phyloP scores from a whole-genome alignment of 2,888 invertebrate species.

The Julus scandinavius region DNA sequence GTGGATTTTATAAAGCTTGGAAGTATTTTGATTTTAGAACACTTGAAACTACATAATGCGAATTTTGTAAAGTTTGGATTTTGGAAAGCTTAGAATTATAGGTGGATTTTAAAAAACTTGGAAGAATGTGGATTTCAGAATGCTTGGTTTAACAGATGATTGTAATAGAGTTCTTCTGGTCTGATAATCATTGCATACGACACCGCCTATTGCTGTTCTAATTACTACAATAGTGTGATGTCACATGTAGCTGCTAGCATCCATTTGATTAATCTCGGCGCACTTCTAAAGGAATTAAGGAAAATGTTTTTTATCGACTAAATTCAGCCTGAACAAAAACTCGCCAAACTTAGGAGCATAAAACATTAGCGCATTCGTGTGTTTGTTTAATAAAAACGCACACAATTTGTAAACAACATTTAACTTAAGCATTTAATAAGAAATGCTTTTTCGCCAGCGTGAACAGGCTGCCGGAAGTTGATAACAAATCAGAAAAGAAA shows the following conservation, averaged over 20 bases:
- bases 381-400: constrained; percentile 3
- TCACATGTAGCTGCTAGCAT: neutral
- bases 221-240: no score
- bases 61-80: no score
- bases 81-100: no score
- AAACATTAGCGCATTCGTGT: neutral
- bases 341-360: neutral
- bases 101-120: no score
- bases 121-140: no score
- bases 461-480: constrained; percentile 32
- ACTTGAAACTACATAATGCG: no score
- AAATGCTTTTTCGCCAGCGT: constrained; percentile 15
- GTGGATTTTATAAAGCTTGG: no score
- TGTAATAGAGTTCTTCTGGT: no score
- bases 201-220: no score
- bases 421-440: constrained; percentile 25
- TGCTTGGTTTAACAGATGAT: no score
- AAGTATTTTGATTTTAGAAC: no score
- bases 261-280: neutral
- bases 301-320: neutral
- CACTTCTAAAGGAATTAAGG: neutral
- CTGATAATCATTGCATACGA: no score
- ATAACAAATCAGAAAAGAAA: constrained; percentile 32
- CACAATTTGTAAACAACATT: neutral
- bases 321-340: neutral